Conservation (phyloP, 2,888 invertebrate genomes). For the Epiblema foenella region DNA sequence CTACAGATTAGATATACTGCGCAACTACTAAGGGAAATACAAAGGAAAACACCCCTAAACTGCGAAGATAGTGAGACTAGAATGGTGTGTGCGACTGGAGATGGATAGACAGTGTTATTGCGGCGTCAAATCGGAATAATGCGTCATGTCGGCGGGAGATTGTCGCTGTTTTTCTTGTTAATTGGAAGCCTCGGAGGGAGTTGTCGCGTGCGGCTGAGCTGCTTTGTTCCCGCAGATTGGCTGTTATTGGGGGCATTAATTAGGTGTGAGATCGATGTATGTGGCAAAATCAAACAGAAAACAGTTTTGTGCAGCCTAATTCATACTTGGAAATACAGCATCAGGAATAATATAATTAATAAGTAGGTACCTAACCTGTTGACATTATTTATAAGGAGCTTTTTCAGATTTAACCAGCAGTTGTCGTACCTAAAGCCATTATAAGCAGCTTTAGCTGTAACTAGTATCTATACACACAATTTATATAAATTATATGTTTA, state of each 20-base stretch:
- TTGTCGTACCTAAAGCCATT: no score
- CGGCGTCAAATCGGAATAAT: slow-evolving; percentile 71
- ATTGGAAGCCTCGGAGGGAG: slow-evolving; percentile 72
- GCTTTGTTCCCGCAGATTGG: slow-evolving; percentile 19
- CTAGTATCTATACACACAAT: no score
- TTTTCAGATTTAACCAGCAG: no score
- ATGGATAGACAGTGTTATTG: slow-evolving; percentile 51
- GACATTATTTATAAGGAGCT: no score
- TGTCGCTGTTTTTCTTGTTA: slow-evolving; percentile 79
- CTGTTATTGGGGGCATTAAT: slow-evolving; percentile 7
- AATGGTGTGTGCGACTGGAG: neutral
- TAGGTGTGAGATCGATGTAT: slow-evolving; percentile 6
- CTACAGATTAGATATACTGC: slow-evolving; percentile 52
- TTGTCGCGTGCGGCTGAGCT: slow-evolving; percentile 14
- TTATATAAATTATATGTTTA: no score
- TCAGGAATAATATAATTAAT: no score
- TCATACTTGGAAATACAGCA: neutral
- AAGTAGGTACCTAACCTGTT: no score
- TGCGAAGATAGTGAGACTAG: neutral
- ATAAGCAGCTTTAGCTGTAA: no score
- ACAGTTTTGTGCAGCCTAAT: slow-evolving; percentile 6
- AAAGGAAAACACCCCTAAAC: neutral
- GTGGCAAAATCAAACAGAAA: neutral
- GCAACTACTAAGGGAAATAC: slow-evolving; percentile 13
- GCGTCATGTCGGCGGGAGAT: slow-evolving; percentile 70